phyloP scores from a whole-genome alignment of 2,888 invertebrate species.

The Amphipyra berbera region DNA sequence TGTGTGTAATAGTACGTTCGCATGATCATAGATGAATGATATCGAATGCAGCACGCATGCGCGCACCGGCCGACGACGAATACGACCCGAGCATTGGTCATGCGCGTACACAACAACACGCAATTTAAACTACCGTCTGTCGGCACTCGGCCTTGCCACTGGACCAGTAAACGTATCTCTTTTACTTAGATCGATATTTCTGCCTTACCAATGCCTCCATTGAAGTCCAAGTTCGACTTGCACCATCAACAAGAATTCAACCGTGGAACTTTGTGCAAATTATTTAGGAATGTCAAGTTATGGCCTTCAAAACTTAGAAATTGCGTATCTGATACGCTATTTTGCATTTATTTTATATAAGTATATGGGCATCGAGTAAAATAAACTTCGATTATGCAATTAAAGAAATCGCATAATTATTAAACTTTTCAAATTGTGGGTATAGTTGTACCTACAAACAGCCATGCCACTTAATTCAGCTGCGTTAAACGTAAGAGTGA shows the following conservation, averaged over 20 bases:
- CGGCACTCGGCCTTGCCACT: constrained; percentile 69
- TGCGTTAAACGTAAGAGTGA: too few species aligned
- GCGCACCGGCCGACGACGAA: constrained; percentile 44
- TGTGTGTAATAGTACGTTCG: constrained; percentile 31
- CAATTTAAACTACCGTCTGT: constrained; percentile 70
- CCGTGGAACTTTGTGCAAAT: constrained; percentile 13
- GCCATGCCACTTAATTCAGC: too few species aligned
- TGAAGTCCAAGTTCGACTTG: constrained; percentile 56
- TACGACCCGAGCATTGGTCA: constrained; percentile 62
- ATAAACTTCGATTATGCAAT: too few species aligned
- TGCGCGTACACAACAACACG: constrained; percentile 65
- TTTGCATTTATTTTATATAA: too few species aligned
- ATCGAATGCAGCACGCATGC: constrained; percentile 59
- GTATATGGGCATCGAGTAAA: too few species aligned
- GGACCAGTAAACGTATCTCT: constrained; percentile 58
- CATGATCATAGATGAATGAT: constrained; percentile 40
- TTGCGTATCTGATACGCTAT: neutral
- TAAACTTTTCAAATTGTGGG: too few species aligned
- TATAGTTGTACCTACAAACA: too few species aligned
- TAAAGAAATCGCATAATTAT: too few species aligned
- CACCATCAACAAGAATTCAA: constrained; percentile 27
- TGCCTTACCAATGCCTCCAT: constrained; percentile 33
- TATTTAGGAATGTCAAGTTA: neutral
- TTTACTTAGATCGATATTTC: constrained; percentile 42
- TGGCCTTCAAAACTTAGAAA: constrained; percentile 14